Conservation (phyloP, 2,113 vertebrate species). For the Saccopteryx bilineata region DNA sequence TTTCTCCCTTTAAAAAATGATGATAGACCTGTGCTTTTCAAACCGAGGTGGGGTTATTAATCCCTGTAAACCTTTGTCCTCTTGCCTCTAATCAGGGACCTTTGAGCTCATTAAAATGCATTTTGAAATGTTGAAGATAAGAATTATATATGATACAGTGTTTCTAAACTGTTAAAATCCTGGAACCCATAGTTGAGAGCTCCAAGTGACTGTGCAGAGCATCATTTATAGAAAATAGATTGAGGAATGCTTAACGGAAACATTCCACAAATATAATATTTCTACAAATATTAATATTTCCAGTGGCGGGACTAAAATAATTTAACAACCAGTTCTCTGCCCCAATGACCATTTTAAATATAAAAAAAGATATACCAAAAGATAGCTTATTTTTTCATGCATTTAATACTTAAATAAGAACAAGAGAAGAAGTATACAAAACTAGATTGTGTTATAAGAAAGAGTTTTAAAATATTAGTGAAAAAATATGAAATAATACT, state of each 20-base stretch:
- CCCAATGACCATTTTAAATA: too few relatives aligned
- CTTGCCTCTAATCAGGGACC: background rate
- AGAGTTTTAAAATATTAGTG: too few relatives aligned
- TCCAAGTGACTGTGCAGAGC: background rate
- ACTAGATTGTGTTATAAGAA: too few relatives aligned
- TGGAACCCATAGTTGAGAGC: background rate
- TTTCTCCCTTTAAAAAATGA: background rate
- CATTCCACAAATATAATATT: background rate
- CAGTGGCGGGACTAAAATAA: too few relatives aligned
- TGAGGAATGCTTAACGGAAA: background rate
- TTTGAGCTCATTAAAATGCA: background rate
- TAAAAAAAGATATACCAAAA: too few relatives aligned
- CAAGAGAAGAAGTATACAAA: too few relatives aligned
- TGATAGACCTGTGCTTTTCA: background rate
- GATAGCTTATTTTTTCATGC: too few relatives aligned
- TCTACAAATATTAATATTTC: background rate
- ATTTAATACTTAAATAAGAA: too few relatives aligned
- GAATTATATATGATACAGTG: background rate
- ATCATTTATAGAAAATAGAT: background rate
- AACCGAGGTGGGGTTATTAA: background rate
- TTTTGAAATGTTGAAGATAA: background rate
- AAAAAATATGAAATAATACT: too few relatives aligned
- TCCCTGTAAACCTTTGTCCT: background rate
- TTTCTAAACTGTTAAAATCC: background rate
- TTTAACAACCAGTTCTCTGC: too few relatives aligned